These are phyloP conservation scores for Drosophila siamana DNA, from an alignment of 2,888 invertebrate genomes.

Conservation along the genomic window DNA sequence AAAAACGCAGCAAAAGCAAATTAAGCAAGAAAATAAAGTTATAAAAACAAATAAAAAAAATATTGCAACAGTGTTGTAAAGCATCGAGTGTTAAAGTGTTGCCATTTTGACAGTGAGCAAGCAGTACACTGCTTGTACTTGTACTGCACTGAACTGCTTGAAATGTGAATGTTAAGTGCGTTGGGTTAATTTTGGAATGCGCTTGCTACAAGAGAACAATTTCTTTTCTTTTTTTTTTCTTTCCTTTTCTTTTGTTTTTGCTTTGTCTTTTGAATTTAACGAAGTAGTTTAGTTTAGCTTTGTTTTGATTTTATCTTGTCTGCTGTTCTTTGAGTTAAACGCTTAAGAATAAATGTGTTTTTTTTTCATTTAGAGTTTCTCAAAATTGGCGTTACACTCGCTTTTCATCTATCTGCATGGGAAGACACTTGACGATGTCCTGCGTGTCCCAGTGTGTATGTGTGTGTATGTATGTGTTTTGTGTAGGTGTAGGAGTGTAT, in stretches of 20 bases:
- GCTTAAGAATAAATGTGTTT: slow-evolving; percentile 61
- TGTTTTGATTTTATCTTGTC: slow-evolving; percentile 43
- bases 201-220: slow-evolving; percentile 49
- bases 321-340: slow-evolving; percentile 64
- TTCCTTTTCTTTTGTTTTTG: slow-evolving; percentile 32
- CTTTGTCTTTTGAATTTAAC: slow-evolving; percentile 33
- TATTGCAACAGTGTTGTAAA: slow-evolving; percentile 73
- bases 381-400: slow-evolving; percentile 53
- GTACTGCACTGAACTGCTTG: slow-evolving; percentile 36
- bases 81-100: slow-evolving; percentile 47
- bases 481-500: slow-evolving; percentile 35
- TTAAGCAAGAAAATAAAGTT: slow-evolving; percentile 28
- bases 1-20: slow-evolving; percentile 51
- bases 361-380: slow-evolving; percentile 47
- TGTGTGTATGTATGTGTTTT: slow-evolving; percentile 18
- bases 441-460: slow-evolving; percentile 35
- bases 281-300: slow-evolving; percentile 21
- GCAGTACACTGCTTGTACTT: slow-evolving; percentile 30
- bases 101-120: slow-evolving; percentile 33
- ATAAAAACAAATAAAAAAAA: slow-evolving; percentile 34
- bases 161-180: slow-evolving; percentile 21
- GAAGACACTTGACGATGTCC: slow-evolving; percentile 71
- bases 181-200: slow-evolving; percentile 57
- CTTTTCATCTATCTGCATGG: slow-evolving; percentile 44
- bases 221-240: slow-evolving; percentile 40